phyloP scores from a whole-genome alignment of 2,797 vertebrate genomes.

The Micrastur ruficollis region DNA sequence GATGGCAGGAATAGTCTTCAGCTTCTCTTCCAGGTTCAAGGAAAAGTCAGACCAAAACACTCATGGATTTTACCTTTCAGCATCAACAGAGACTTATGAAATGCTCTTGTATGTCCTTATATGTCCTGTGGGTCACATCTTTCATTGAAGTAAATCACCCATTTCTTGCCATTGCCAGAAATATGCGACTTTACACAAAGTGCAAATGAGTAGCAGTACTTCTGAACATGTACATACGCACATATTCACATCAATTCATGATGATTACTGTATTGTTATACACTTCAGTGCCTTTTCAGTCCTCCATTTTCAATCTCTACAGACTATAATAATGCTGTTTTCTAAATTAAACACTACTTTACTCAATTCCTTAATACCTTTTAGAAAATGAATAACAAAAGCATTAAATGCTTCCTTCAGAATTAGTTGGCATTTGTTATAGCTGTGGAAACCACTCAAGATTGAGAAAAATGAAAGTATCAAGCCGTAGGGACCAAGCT shows the following conservation, averaged over 20 bases:
- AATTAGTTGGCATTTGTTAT: neutral
- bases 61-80: neutral
- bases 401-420: neutral
- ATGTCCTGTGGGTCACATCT: neutral
- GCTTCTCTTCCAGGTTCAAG: neutral
- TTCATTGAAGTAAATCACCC: neutral
- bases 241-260: neutral
- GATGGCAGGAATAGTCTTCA: neutral
- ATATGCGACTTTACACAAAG: neutral
- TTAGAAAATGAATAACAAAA: neutral
- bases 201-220: neutral
- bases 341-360: neutral
- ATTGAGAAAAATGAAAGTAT: neutral
- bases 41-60: neutral
- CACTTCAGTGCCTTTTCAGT: neutral
- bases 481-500: neutral
- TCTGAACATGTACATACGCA: neutral
- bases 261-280: neutral
- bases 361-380: neutral
- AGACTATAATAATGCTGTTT: neutral
- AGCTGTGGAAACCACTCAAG: neutral
- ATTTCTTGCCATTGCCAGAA: neutral
- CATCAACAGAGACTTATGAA: neutral
- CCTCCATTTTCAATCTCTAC: neutral
- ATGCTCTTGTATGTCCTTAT: neutral